Evolutionary conservation across 2,113 vertebrate genomes (phyloP).

Genomic region (Bettongia penicillata): DNA sequence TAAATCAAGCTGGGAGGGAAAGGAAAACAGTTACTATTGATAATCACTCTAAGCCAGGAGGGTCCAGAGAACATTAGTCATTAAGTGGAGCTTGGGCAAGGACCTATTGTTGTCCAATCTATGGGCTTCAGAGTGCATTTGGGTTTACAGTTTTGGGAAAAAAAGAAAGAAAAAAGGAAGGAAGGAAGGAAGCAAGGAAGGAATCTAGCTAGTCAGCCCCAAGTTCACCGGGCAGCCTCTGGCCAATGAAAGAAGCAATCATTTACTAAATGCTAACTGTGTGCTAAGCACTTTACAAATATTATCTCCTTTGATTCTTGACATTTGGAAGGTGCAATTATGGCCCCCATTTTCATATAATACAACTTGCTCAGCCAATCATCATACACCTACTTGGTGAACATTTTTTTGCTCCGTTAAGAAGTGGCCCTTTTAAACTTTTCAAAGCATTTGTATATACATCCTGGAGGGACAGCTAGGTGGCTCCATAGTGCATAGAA

Average conservation of each 20-base stretch:
- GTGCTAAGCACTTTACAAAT: not conserved
- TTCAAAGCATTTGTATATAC: not conserved
- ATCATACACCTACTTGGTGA: not conserved
- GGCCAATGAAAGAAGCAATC: not conserved
- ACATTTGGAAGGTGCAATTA: not conserved
- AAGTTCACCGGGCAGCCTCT: too few species aligned
- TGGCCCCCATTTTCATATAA: not conserved
- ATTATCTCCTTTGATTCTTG: not conserved
- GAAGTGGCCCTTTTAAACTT: not conserved
- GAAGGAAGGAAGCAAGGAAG: not conserved
- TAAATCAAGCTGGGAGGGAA: too few species aligned
- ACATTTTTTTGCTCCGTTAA: not conserved
- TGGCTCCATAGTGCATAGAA: not conserved
- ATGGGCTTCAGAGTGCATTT: too few species aligned
- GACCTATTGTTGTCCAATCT: too few species aligned
- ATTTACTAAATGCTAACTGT: not conserved
- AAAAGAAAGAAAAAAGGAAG: not conserved
- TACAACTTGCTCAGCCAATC: not conserved
- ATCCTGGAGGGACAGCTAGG: not conserved
- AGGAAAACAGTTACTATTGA: too few species aligned
- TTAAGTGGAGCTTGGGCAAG: too few species aligned
- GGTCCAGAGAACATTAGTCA: too few species aligned
- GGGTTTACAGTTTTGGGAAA: too few species aligned
- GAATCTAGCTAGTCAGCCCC: too few species aligned
- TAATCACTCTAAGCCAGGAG: too few species aligned